phyloP scores from a whole-genome alignment of 1,140 invertebrate genomes.

The Cyphomyrmex costatus region DNA sequence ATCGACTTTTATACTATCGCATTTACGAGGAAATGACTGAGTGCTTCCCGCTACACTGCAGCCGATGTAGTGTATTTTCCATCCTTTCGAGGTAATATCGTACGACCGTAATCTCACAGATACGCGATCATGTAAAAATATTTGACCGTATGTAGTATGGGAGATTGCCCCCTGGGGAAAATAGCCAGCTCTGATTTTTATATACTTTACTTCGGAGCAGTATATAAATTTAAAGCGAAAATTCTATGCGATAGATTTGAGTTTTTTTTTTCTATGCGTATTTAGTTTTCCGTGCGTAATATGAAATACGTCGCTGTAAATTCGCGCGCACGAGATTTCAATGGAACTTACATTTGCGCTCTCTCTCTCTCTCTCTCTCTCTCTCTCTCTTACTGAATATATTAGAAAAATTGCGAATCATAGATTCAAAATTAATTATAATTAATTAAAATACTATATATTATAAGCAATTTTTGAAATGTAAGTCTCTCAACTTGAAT shows the following conservation, averaged over 20 bases:
- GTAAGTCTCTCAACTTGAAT: background rate
- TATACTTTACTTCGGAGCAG: slow-evolving; percentile 24
- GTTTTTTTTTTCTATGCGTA: slow-evolving; percentile 12
- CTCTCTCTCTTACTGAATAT: no score
- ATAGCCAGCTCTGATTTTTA: slow-evolving; percentile 52
- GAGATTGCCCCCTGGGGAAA: slow-evolving; percentile 44
- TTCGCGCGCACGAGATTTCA: background rate
- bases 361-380: no score
- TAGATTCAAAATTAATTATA: background rate
- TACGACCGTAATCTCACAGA: slow-evolving; percentile 49
- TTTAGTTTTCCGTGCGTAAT: slow-evolving; percentile 24
- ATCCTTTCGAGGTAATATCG: slow-evolving; percentile 56
- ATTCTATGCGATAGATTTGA: slow-evolving; percentile 18
- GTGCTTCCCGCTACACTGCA: slow-evolving; percentile 47
- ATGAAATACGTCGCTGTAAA: slow-evolving; percentile 39
- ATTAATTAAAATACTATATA: background rate
- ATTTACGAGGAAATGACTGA: slow-evolving; percentile 57
- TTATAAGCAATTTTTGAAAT: background rate
- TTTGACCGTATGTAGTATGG: slow-evolving; percentile 45
- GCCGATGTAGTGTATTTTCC: slow-evolving; percentile 51
- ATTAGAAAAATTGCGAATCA: background rate
- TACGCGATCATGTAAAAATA: slow-evolving; percentile 58
- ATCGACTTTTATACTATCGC: slow-evolving; percentile 52
- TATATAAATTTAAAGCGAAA: slow-evolving; percentile 52
- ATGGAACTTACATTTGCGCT: background rate